phyloP scores from a whole-genome alignment of 2,113 vertebrate species.

The Cairina moschata region DNA sequence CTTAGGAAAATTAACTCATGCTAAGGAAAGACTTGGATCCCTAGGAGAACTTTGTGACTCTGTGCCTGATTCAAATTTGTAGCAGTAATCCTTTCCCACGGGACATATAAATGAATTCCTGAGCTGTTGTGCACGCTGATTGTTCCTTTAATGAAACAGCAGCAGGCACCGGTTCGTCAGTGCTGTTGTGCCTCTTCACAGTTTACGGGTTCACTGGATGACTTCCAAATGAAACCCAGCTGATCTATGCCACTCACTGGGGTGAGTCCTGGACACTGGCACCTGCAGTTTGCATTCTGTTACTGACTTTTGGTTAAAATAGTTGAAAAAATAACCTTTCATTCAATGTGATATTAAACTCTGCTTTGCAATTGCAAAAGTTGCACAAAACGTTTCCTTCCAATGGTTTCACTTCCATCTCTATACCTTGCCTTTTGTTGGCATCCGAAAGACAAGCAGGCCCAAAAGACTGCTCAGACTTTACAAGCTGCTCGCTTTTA shows the following conservation, averaged over 20 bases:
- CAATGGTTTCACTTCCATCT: neutral
- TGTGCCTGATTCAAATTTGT: neutral
- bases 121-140: neutral
- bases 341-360: neutral
- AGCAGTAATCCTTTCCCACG: neutral
- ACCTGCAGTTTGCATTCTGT: neutral
- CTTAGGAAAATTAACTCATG: constrained; percentile 15
- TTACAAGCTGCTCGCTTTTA: neutral
- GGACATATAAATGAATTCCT: neutral
- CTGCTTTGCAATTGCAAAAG: neutral
- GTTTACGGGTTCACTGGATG: neutral
- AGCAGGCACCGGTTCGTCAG: accelerated
- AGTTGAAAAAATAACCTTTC: neutral
- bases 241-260: neutral
- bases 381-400: neutral
- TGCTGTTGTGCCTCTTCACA: neutral
- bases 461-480: neutral
- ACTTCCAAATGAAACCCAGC: neutral
- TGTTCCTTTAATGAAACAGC: neutral
- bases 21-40: neutral
- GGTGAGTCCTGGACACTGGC: neutral
- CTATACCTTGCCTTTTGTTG: neutral
- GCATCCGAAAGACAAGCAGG: neutral
- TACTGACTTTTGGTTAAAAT: neutral
- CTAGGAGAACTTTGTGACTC: neutral